These are phyloP conservation scores for Dasypus novemcinctus DNA, from an alignment of 2,113 vertebrate species.

Conservation along the genomic window DNA sequence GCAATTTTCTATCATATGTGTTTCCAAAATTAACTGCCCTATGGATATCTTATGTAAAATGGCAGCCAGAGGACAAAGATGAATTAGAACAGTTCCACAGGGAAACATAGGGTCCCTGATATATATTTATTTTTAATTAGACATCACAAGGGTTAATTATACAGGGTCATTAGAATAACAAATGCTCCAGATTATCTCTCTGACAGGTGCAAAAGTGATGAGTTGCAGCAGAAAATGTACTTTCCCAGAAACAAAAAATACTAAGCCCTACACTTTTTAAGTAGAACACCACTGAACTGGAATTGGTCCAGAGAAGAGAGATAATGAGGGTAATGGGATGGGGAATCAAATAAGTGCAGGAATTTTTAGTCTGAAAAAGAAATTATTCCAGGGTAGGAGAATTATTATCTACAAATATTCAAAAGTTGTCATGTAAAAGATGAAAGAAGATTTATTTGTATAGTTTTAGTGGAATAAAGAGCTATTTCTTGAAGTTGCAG, in stretches of 20 bases:
- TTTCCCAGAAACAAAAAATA: conserved; percentile 52
- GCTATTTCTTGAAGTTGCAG: neutral
- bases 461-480: conserved; percentile 26
- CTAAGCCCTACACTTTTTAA: conserved; percentile 53
- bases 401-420: conserved; percentile 45
- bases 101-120: conserved; percentile 67
- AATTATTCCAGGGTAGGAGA: neutral
- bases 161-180: conserved; percentile 68
- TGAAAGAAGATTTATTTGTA: conserved; percentile 28
- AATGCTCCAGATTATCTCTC: conserved; percentile 68
- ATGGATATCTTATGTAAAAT: conserved; percentile 76
- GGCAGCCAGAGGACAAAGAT: conserved; percentile 73
- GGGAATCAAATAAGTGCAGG: conserved; percentile 37
- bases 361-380: conserved; percentile 39
- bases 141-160: conserved; percentile 71
- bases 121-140: conserved; percentile 78
- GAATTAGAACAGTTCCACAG: conserved; percentile 75
- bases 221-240: conserved; percentile 33
- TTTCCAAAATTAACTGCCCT: conserved; percentile 79
- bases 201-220: conserved; percentile 46
- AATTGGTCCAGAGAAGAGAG: conserved; percentile 18
- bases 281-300: conserved; percentile 53
- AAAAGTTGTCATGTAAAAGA: conserved; percentile 22
- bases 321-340: conserved; percentile 30
- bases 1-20: conserved; percentile 70